Conservation (phyloP, 2,888 invertebrate species). For the Trachelus iudaicus region DNA sequence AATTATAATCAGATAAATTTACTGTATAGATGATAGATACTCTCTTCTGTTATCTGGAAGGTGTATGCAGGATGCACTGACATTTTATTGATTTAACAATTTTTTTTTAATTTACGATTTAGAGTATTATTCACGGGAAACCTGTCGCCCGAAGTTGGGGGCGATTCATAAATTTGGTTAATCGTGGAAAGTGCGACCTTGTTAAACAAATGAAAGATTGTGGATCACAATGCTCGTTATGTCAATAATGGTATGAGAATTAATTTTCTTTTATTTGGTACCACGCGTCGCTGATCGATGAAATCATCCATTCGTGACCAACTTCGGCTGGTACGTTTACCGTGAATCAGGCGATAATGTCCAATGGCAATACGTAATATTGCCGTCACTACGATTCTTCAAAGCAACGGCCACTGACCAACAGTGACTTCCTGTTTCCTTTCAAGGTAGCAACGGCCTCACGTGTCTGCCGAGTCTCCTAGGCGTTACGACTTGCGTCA, state of each 20-base stretch:
- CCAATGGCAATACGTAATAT: not conserved
- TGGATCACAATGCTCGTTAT: too few species aligned
- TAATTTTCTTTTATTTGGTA: too few species aligned
- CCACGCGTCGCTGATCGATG: too few species aligned
- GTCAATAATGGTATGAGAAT: too few species aligned
- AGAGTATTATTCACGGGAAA: too few species aligned
- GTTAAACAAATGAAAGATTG: too few species aligned
- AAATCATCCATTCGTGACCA: too few species aligned
- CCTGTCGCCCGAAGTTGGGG: too few species aligned
- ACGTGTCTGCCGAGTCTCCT: not conserved
- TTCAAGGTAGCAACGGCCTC: constrained; percentile 2
- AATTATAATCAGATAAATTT: not conserved
- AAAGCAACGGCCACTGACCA: not conserved
- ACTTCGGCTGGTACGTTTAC: too few species aligned
- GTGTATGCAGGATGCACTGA: not conserved
- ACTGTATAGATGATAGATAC: not conserved
- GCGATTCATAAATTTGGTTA: too few species aligned
- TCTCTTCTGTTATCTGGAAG: not conserved
- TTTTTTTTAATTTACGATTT: too few species aligned
- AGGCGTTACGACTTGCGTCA: not conserved
- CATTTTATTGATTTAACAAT: not conserved
- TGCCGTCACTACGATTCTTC: not conserved
- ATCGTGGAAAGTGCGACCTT: too few species aligned
- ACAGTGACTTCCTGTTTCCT: constrained; percentile 1
- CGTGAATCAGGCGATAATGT: not conserved